Evolutionary conservation across 2,888 invertebrate species (phyloP).

Genomic region (Ypsolopha sequella): DNA sequence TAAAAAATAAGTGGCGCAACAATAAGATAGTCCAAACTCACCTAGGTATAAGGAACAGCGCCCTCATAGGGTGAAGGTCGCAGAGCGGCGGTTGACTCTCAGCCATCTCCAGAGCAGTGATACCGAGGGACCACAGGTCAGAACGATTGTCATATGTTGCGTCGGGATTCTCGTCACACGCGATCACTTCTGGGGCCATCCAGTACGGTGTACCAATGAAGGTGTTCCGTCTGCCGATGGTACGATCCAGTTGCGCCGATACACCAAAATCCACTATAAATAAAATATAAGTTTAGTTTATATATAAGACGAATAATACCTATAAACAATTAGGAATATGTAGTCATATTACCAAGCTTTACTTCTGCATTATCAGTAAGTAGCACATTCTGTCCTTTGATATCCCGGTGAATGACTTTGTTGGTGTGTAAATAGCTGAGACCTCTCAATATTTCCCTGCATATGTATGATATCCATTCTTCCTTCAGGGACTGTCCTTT

Average conservation of each 20-base stretch:
- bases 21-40: conserved; percentile 11
- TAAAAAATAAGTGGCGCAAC: too few species aligned
- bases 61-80: conserved; percentile 99
- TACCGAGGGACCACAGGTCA: conserved; percentile 93
- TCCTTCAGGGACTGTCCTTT: conserved; percentile 98
- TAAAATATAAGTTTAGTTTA: not conserved
- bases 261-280: conserved; percentile 96
- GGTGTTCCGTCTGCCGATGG: conserved; percentile 98
- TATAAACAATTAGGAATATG: conserved; percentile 2
- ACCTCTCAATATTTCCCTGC: conserved; percentile 95
- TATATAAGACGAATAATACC: not conserved
- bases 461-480: conserved; percentile 99
- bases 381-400: conserved; percentile 99
- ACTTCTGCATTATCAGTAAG: conserved; percentile 99
- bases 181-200: conserved; percentile 99
- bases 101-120: conserved; percentile 99
- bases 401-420: conserved; percentile 99
- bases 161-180: conserved; percentile 99
- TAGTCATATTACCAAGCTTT: conserved; percentile 83
- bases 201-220: conserved; percentile 98
- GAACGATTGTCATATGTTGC: conserved; percentile 99
- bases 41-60: conserved; percentile 95
- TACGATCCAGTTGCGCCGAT: conserved; percentile 98
- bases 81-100: conserved; percentile 99
- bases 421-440: conserved; percentile 97